A percentile compares a stretch with the other conserved stretches of the same genome.
phyloP scores from a whole-genome alignment of 2,113 vertebrate genomes.

The Tetrao urogallus region DNA sequence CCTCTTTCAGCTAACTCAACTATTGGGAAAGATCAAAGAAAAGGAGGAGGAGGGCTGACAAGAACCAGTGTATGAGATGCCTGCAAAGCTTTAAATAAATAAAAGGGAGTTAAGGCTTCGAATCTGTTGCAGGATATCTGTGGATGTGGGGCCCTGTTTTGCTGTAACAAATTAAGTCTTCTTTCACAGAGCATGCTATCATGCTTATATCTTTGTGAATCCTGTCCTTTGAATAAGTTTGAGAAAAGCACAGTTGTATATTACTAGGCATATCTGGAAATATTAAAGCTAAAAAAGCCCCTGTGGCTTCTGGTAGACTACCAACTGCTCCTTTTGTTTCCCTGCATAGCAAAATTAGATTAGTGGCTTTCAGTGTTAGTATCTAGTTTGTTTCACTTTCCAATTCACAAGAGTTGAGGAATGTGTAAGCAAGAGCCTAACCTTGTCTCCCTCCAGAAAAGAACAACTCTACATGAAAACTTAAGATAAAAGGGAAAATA shows the following conservation, averaged over 20 bases:
- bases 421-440: neutral
- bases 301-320: neutral
- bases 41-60: conserved; percentile 47
- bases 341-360: conserved; percentile 23
- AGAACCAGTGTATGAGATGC: conserved; percentile 34
- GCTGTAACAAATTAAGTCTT: neutral
- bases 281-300: neutral
- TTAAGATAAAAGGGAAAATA: neutral
- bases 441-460: neutral
- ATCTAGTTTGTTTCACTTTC: conserved; percentile 51
- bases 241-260: neutral
- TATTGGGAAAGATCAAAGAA: conserved; percentile 67
- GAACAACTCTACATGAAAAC: neutral
- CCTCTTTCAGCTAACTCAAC: conserved; percentile 29
- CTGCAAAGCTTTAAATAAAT: conserved; percentile 62
- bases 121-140: conserved; percentile 27
- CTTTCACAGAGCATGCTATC: neutral
- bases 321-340: neutral
- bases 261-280: neutral
- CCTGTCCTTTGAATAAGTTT: neutral
- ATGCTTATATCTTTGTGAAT: neutral
- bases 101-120: conserved; percentile 57
- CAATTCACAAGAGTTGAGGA: neutral
- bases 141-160: conserved; percentile 36
- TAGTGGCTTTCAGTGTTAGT: neutral